Base-by-base conservation (phyloP, 2,888 invertebrate species). In the Thymelicus sylvestris region DNA sequence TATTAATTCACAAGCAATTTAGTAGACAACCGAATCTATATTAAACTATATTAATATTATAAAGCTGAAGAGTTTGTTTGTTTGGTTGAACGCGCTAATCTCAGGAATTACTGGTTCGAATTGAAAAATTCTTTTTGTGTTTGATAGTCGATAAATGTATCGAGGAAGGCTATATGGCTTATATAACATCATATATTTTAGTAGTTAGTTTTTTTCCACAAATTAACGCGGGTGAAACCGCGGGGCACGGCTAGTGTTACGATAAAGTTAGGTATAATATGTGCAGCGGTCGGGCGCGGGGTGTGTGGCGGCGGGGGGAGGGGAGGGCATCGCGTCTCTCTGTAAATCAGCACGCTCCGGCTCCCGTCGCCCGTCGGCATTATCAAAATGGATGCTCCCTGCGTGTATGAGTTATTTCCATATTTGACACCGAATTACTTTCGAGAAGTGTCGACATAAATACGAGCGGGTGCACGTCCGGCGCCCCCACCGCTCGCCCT, bases 351-450 rank as follows among this genome's bases (percentile, higher is more conserved):
- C 79, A 80, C 67, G 52, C 62, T 67, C 80, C 83, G 61, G 81
- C 91, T 87, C 89, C 90, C 90, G 88, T 91, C 79, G 79, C 78
- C 80, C 91, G 92, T 91, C 90, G 86, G 88, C 86, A 92, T 93
- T 93, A 93, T 93, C 89, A 93, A 92, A 93, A 93, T 93, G 88
- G 88, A 93, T 93, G 93, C 86, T 87, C 91, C 85, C 88, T 76
- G 85, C 89, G 86, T 84, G 91, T 93, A 93, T 93, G 93, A 93
- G 91, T 93, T 93, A 93, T 93, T 90, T 92, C 92, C 92, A 93
- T 93, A 93, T 93, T 93, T 93, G 93, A 92, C 92, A 93, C 92
- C 88, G 93, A 93, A 93, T 93, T 93, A 93, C 93, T 93, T 93
- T 93, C 90, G 87, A 88, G 92, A 92, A 93, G 92, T 92, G 93